Evolutionary conservation across 2,797 vertebrate genomes (phyloP).

Genomic region (Babyrousa celebensis): DNA sequence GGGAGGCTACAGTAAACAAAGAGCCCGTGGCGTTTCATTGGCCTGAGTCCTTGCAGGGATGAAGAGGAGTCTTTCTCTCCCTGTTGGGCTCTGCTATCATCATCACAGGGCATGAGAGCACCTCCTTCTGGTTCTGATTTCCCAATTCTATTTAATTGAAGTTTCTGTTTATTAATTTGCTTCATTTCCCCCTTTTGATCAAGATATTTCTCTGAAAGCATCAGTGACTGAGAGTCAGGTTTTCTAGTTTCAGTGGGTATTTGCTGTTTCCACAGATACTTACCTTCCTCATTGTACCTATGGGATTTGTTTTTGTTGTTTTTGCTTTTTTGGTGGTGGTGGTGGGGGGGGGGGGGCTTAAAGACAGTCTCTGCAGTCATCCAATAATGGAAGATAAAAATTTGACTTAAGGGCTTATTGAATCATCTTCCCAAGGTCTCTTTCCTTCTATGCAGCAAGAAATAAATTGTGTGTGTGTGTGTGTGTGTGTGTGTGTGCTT

Average conservation of each 20-base stretch:
- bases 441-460: neutral
- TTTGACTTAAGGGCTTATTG: neutral
- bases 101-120: neutral
- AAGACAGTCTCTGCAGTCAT: neutral
- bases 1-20: neutral
- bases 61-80: neutral
- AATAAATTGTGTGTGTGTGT: too few species aligned
- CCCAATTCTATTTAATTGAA: neutral
- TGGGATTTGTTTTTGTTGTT: too few species aligned
- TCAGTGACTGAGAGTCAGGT: neutral
- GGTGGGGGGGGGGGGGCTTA: too few species aligned
- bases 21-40: rapidly evolving
- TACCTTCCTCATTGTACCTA: neutral
- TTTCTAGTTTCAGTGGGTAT: neutral
- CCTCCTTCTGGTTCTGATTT: neutral
- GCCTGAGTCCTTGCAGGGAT: neutral
- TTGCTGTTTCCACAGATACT: neutral
- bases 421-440: neutral
- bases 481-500: too few species aligned
- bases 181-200: neutral
- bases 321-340: too few species aligned
- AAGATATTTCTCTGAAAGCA: neutral
- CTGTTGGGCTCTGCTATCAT: neutral
- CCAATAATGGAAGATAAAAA: neutral
- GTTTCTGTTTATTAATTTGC: neutral